A percentile compares a stretch with the other conserved stretches of the same genome.
phyloP scores from a whole-genome alignment of 2,797 vertebrate genomes.

The Microcaecilia unicolor region DNA sequence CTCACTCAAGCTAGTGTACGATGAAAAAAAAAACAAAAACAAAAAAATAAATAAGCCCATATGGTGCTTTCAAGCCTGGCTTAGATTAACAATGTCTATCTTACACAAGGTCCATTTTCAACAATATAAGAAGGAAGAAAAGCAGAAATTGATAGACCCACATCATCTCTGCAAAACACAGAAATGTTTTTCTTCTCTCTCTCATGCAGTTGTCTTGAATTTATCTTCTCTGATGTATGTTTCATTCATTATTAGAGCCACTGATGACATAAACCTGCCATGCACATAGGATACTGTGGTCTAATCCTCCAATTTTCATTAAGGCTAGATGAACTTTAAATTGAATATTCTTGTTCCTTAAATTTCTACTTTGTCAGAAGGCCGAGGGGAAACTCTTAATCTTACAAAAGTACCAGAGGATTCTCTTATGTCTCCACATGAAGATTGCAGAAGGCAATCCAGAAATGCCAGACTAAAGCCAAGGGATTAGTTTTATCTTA shows the following conservation, averaged over 20 bases:
- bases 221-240: not conserved
- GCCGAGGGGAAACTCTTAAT: constrained; percentile 60
- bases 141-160: fast-evolving
- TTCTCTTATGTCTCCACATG: constrained; percentile 28
- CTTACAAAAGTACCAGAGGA: constrained; percentile 48
- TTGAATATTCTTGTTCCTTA: constrained; percentile 54
- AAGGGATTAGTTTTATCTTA: constrained; percentile 10
- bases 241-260: constrained; percentile 9
- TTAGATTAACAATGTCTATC: no score
- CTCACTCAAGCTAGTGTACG: no score
- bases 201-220: not conserved
- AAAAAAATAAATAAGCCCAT: no score
- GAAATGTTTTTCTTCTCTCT: not conserved
- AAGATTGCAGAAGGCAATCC: constrained; percentile 19
- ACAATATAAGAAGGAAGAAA: no score
- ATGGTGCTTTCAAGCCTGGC: no score
- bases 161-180: not conserved
- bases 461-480: constrained; percentile 10
- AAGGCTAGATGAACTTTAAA: constrained; percentile 52
- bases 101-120: no score
- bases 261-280: constrained; percentile 20
- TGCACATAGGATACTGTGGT: constrained; percentile 17
- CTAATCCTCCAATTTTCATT: constrained; percentile 49
- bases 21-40: no score
- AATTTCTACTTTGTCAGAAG: constrained; percentile 53